phyloP scores from a whole-genome alignment of 2,888 invertebrate genomes.

The Ichneumoninae sp. region DNA sequence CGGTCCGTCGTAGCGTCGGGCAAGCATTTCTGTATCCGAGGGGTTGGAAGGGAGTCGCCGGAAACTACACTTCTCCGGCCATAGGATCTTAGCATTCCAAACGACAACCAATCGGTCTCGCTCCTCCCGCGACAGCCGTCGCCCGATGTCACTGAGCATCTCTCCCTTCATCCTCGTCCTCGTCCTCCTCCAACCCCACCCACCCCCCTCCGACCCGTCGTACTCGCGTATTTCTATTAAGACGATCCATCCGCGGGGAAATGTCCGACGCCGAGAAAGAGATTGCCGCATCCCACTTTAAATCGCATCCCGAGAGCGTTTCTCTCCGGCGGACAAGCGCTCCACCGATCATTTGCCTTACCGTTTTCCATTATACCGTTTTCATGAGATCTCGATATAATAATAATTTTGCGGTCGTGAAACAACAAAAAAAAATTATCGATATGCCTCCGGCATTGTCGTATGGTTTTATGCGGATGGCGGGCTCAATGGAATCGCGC shows the following conservation, averaged over 20 bases:
- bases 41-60: background rate
- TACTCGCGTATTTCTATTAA: conserved; percentile 67
- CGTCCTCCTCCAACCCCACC: background rate
- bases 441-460: background rate
- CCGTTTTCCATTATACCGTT: background rate
- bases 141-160: conserved; percentile 35
- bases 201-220: conserved; percentile 12
- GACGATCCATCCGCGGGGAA: conserved; percentile 66
- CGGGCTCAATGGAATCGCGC: too few species aligned
- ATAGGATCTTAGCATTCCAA: conserved; percentile 57
- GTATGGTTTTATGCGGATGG: background rate
- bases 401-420: background rate
- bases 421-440: background rate
- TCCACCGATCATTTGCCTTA: conserved; percentile 1
- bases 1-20: background rate
- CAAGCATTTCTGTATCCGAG: conserved; percentile 6
- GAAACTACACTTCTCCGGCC: conserved; percentile 19
- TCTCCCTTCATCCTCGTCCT: conserved; percentile 19
- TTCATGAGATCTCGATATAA: background rate
- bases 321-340: background rate
- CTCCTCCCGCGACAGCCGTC: conserved; percentile 52
- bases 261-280: conserved; percentile 41
- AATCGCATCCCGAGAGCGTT: conserved; percentile 27
- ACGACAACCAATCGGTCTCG: conserved; percentile 63
- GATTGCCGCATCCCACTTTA: conserved; percentile 35